These are phyloP conservation scores for Reinhardtius hippoglossoides DNA, from an alignment of 2,113 vertebrate species.

Conservation along the genomic window DNA sequence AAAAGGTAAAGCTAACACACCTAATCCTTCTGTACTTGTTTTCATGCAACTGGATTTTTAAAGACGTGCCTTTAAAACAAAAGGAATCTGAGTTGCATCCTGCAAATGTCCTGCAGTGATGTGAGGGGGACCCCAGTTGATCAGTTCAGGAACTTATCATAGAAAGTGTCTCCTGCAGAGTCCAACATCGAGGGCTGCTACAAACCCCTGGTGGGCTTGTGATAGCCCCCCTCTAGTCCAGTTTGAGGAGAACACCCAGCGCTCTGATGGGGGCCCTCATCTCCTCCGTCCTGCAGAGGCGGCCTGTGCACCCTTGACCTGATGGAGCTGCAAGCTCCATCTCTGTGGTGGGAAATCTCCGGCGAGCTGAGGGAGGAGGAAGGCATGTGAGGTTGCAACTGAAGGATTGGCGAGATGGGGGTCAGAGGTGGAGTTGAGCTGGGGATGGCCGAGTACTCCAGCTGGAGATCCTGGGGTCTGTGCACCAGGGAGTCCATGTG, in stretches of 20 bases:
- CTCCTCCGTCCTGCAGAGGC: slow-evolving; percentile 43
- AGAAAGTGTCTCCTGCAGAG: slow-evolving; percentile 39
- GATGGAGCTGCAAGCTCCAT: slow-evolving; percentile 26
- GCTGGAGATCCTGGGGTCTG: slow-evolving; percentile 64
- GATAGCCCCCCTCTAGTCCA: slow-evolving; percentile 40
- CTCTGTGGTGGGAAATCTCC: slow-evolving; percentile 36
- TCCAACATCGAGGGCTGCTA: slow-evolving; percentile 51
- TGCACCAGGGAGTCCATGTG: slow-evolving; percentile 39
- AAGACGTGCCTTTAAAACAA: slow-evolving; percentile 66
- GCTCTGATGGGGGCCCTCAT: slow-evolving; percentile 31
- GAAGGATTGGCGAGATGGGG: slow-evolving; percentile 22
- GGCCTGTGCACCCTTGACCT: slow-evolving; percentile 57
- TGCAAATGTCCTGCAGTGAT: slow-evolving; percentile 44
- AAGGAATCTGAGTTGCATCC: slow-evolving; percentile 45
- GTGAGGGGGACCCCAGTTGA: slow-evolving; percentile 14
- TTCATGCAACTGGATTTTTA: slow-evolving; percentile 72
- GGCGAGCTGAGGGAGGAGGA: slow-evolving; percentile 51
- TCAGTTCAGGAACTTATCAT: slow-evolving; percentile 39
- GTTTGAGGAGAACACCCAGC: slow-evolving; percentile 62
- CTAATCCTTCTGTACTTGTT: slow-evolving; percentile 60
- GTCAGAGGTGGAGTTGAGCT: slow-evolving; percentile 29
- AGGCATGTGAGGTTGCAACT: slow-evolving; percentile 35
- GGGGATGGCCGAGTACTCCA: slow-evolving; percentile 19
- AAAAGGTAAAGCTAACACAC: slow-evolving; percentile 66
- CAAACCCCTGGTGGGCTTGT: slow-evolving; percentile 54